Evolutionary conservation across 2,888 invertebrate species (phyloP).

Genomic region (Synanthedon tipuliformis): DNA sequence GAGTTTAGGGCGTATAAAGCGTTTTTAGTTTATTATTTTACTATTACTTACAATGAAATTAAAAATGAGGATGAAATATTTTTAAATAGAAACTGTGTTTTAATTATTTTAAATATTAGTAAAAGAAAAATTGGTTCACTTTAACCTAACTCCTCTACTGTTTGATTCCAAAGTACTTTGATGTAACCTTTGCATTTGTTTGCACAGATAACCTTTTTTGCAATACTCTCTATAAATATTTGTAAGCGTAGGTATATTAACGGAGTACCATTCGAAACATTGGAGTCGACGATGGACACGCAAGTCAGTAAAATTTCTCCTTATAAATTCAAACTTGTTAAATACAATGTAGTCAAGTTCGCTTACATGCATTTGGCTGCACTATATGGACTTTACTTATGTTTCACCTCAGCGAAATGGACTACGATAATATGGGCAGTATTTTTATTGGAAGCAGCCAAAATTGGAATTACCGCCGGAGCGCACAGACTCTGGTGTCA

Average conservation of each 20-base stretch:
- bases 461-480: constrained; percentile 64
- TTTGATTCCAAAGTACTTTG: no score
- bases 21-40: no score
- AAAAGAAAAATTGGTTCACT: no score
- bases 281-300: neutral
- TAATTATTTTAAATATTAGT: no score
- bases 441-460: constrained; percentile 6
- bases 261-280: neutral
- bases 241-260: neutral
- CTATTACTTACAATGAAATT: no score
- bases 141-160: no score
- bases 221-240: neutral
- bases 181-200: no score
- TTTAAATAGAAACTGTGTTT: no score
- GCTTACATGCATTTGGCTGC: constrained; percentile 10
- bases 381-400: constrained; percentile 9
- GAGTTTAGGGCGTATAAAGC: no score
- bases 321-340: constrained; percentile 1
- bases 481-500: constrained; percentile 71
- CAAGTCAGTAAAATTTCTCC: neutral
- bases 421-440: constrained; percentile 8
- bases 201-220: neutral
- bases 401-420: constrained; percentile 10
- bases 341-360: constrained; percentile 9
- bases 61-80: no score